Conservation (phyloP, 2,113 vertebrate species). For the Solea senegalensis region DNA sequence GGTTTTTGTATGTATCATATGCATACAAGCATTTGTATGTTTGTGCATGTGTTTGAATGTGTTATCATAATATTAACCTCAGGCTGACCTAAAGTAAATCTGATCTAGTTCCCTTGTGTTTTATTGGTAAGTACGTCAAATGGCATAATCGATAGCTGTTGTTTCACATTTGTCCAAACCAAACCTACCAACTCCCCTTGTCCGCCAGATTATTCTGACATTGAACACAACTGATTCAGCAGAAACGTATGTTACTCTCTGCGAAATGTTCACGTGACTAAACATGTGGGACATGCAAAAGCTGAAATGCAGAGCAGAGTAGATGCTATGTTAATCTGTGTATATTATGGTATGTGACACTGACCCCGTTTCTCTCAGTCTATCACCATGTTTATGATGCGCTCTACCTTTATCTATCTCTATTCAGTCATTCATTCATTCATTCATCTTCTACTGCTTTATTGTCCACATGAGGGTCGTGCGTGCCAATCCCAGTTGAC, state of each 20-base stretch:
- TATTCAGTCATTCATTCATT: too few species aligned
- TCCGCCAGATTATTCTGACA: background rate
- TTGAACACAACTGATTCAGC: background rate
- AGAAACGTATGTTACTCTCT: background rate
- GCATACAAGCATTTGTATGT: too few species aligned
- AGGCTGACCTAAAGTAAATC: background rate
- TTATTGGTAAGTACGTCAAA: background rate
- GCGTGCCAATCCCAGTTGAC: too few species aligned
- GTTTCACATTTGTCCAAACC: background rate
- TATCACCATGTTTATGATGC: conserved; percentile 33
- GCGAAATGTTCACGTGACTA: too few species aligned
- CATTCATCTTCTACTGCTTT: too few species aligned
- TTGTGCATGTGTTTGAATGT: too few species aligned
- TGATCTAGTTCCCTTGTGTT: conserved; percentile 25
- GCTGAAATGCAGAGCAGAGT: background rate
- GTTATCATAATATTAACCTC: too few species aligned
- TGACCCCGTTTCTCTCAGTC: conserved; percentile 17
- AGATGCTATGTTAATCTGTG: background rate
- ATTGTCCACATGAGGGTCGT: too few species aligned
- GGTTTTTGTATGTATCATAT: too few species aligned
- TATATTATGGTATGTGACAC: conserved; percentile 1
- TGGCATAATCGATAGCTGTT: background rate
- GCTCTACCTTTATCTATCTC: background rate
- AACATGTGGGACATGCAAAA: background rate
- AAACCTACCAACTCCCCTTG: background rate